phyloP scores from a whole-genome alignment of 2,888 invertebrate species.

The Pandemis corylana region DNA sequence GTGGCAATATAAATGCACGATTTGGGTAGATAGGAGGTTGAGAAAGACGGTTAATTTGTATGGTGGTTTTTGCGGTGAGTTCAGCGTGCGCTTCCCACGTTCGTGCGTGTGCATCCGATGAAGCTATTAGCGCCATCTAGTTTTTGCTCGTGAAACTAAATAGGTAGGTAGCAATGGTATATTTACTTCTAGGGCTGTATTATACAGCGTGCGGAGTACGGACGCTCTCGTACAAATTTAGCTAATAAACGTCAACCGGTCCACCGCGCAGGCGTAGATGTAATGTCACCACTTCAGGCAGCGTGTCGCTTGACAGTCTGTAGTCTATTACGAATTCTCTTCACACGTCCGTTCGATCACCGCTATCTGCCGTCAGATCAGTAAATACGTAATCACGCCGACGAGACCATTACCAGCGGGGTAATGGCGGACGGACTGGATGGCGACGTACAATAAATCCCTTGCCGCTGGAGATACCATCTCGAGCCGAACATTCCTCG shows the following conservation, averaged over 20 bases:
- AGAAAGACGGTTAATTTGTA: not conserved
- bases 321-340: slow-evolving; percentile 17
- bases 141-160: slow-evolving; percentile 28
- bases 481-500: slow-evolving; percentile 46
- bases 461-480: slow-evolving; percentile 56
- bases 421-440: slow-evolving; percentile 24
- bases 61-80: slow-evolving; percentile 29
- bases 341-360: slow-evolving; percentile 19
- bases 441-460: slow-evolving; percentile 52
- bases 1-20: not conserved
- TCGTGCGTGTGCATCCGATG: slow-evolving; percentile 29
- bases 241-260: not conserved
- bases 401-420: slow-evolving; percentile 29
- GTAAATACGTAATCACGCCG: slow-evolving; percentile 28
- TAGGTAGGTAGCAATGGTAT: not conserved
- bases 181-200: not conserved
- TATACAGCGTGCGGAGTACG: too few species aligned
- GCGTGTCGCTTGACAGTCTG: slow-evolving; percentile 14
- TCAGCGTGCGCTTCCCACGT: slow-evolving; percentile 34
- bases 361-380: slow-evolving; percentile 28
- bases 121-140: slow-evolving; percentile 41
- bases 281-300: not conserved
- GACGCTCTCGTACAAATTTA: not conserved
- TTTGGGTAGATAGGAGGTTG: not conserved
- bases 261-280: not conserved